Conservation (phyloP, 2,797 vertebrate genomes). For the Crenuchus spilurus region DNA sequence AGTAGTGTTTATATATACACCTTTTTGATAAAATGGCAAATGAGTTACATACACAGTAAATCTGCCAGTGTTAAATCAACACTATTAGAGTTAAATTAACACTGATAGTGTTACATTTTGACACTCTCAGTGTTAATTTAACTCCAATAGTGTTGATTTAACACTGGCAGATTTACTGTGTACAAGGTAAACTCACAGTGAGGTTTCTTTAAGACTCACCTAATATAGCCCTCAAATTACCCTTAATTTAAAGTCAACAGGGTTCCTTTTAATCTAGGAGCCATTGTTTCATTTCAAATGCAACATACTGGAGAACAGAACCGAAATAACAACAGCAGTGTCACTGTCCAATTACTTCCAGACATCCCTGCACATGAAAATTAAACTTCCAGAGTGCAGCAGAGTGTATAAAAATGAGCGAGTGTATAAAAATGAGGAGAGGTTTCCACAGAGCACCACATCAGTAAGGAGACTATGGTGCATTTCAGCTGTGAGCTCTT, state of each 20-base stretch:
- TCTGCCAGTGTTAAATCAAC: too few species aligned
- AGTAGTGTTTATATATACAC: too few species aligned
- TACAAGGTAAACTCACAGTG: too few species aligned
- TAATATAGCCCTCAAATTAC: constrained; percentile 8
- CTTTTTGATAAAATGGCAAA: too few species aligned
- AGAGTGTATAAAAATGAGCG: constrained; percentile 22
- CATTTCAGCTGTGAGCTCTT: constrained; percentile 34
- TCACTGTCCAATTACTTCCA: constrained; percentile 17
- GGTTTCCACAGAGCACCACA: constrained; percentile 18
- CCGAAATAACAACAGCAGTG: background rate
- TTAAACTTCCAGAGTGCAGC: constrained; percentile 6
- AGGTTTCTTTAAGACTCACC: background rate
- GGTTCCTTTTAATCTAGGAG: background rate
- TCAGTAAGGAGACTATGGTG: constrained; percentile 24
- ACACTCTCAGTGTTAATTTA: too few species aligned
- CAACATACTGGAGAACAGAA: background rate
- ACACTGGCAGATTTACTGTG: too few species aligned
- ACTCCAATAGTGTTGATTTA: too few species aligned
- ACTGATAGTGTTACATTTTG: too few species aligned
- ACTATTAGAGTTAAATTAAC: too few species aligned
- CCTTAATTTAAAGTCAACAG: background rate
- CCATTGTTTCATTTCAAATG: background rate
- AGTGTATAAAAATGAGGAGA: constrained; percentile 15
- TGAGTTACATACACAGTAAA: too few species aligned
- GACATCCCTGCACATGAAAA: background rate